Percentiles rank a stretch among this genome's conserved stretches.
phyloP scores from a whole-genome alignment of 2,797 vertebrate species.

The Rousettus madagascariensis region DNA sequence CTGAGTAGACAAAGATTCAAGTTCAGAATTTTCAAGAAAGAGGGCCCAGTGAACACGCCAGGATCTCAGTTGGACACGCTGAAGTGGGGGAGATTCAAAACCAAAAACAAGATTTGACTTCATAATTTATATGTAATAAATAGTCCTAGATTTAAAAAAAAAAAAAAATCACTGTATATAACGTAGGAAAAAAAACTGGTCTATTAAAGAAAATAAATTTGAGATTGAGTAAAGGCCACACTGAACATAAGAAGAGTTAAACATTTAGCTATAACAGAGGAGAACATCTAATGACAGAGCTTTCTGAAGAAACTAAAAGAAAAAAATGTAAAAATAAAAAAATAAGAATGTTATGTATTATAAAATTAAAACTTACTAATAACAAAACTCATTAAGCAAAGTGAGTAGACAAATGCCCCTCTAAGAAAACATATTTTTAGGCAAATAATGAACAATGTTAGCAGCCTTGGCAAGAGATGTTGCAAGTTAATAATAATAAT shows the following conservation, averaged over 20 bases:
- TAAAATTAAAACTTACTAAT: neutral
- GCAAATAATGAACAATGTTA: neutral
- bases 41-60: neutral
- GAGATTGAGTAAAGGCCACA: neutral
- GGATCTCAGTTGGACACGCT: neutral
- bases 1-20: neutral
- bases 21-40: neutral
- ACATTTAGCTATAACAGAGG: neutral
- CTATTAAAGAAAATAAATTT: neutral
- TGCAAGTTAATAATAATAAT: neutral
- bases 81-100: neutral
- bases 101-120: neutral
- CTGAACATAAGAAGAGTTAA: neutral
- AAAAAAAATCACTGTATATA: neutral
- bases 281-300: neutral
- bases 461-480: neutral
- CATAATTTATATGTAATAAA: neutral
- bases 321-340: neutral
- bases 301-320: neutral
- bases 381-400: neutral
- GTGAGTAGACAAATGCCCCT: neutral
- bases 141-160: neutral
- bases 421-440: neutral
- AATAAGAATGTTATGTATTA: neutral
- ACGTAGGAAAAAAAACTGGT: too few relatives aligned